phyloP scores from a whole-genome alignment of 2,888 invertebrate species.

The Laothoe populi region DNA sequence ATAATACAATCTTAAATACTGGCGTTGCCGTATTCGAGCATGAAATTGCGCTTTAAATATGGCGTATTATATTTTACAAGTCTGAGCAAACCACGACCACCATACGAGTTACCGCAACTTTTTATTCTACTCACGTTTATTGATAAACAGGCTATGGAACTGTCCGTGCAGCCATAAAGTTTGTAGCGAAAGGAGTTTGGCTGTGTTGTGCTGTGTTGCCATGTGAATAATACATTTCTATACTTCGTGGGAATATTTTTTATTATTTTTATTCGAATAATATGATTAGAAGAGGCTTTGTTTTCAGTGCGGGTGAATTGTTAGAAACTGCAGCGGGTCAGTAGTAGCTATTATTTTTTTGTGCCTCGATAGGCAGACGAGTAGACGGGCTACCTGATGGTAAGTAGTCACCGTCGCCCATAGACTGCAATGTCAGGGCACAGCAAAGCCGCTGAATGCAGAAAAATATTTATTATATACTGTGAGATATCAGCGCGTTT shows the following conservation, averaged over 20 bases:
- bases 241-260: slow-evolving; percentile 3
- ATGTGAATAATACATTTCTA: slow-evolving; percentile 10
- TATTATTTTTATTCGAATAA: neutral
- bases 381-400: no score
- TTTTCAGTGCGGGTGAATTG: neutral
- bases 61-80: neutral
- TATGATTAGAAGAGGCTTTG: neutral
- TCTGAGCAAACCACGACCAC: no score
- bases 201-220: neutral
- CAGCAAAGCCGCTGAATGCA: no score
- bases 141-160: slow-evolving; percentile 16
- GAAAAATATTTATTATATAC: no score
- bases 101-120: neutral
- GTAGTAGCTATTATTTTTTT: no score
- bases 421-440: no score
- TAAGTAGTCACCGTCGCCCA: no score
- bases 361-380: no score
- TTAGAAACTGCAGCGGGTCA: no score
- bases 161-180: neutral
- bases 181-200: slow-evolving; percentile 4
- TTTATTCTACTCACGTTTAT: slow-evolving; percentile 7
- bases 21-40: no score
- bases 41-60: neutral
- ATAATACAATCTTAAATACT: no score
- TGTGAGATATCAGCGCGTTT: no score